Evolutionary conservation across 2,797 vertebrate species (phyloP), one percentile per base, ranked within the genome.

Genomic region (Poecile montanus): DNA sequence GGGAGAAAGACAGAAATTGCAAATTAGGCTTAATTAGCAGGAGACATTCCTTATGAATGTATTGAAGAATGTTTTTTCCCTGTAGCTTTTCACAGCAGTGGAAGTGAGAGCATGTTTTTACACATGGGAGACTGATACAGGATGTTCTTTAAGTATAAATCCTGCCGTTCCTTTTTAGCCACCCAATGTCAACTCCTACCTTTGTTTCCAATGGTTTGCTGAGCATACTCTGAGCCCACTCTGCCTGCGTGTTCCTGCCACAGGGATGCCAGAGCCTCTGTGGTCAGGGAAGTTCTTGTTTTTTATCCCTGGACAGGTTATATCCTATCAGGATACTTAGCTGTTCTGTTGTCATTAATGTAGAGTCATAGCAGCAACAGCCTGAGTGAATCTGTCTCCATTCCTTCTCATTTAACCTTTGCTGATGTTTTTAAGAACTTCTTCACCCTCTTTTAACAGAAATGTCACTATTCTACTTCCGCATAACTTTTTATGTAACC

Each of bases 11-110:
- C 44, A 77, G 73, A 92, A 89, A 58, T 97, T 92, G 87, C 88
- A 95, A 94, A 93, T 83, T 80, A 83, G 58, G 47, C 88, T 88
- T 89, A 58, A 80, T 92, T 75, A 88, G 68, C 45, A 74, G 63
- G 58, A 94, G 88, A 88, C 7, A 13, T 84, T 88, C 78, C 86
- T 93, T 85, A 73, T 91, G 82, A 96, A 94, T 90, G 89, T 88
- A 85, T 82, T 95, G 91, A 91, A 53, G 80, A 92, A 89, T 76
- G 51, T 75, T 96, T 97, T 40, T 89, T 89, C 94, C 83, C 83
- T 93, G 65, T 85, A 73, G 57, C 76, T 68, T 90, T 90, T 89
- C 79, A 60, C 78, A 92, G 82, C 89, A 91, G 22, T 50, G 61
- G 54, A 56, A 26, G 86, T 85, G 78, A 3, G 61, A 86, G 73